phyloP scores from a whole-genome alignment of 2,113 vertebrate species.

The Bos javanicus region DNA sequence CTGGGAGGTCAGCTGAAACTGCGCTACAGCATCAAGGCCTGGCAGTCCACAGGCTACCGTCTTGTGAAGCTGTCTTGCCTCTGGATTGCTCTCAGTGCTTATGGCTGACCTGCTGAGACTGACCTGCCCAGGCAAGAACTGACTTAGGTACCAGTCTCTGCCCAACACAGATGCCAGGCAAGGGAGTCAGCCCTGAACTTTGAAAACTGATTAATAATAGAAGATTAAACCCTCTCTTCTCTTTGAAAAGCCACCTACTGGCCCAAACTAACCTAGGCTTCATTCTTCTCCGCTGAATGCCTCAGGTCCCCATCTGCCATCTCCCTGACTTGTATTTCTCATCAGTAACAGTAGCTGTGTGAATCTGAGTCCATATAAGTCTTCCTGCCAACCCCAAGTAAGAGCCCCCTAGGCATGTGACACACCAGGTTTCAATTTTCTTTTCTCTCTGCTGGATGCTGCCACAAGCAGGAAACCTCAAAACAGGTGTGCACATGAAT shows the following conservation, averaged over 20 bases:
- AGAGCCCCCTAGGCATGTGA: neutral
- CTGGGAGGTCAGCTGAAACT: neutral
- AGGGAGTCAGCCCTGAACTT: neutral
- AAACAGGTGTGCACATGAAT: neutral
- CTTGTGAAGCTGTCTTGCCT: neutral
- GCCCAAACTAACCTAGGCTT: neutral
- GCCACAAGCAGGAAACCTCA: neutral
- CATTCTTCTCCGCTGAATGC: neutral
- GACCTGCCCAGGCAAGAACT: neutral
- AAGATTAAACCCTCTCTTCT: neutral
- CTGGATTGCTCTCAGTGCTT: neutral
- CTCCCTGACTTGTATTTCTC: neutral
- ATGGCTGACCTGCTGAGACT: neutral
- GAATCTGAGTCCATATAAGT: neutral
- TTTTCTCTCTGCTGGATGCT: neutral
- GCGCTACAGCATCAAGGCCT: rapidly evolving
- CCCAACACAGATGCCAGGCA: rapidly evolving
- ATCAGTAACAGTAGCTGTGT: neutral
- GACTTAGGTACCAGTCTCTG: neutral
- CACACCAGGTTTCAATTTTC: neutral
- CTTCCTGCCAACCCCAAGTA: neutral
- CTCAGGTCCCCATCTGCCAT: neutral
- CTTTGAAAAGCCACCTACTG: neutral
- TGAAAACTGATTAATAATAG: neutral
- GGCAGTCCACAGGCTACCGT: rapidly evolving